These are phyloP conservation scores for Sinocyclocheilus maitianheensis DNA, from an alignment of 2,113 vertebrate genomes.

Conservation along the genomic window DNA sequence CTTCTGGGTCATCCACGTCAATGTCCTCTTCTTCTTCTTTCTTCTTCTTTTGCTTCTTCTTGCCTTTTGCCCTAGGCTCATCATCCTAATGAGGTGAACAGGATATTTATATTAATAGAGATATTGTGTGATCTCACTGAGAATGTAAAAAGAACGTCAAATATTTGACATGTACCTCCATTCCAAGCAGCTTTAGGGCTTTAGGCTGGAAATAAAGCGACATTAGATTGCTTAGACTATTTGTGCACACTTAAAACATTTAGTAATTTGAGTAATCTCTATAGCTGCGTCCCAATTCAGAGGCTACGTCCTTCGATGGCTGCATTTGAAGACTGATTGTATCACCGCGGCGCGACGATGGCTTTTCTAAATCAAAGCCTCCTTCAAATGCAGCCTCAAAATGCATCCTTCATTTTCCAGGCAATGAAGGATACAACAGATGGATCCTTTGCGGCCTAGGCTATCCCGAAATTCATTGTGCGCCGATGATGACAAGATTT, in stretches of 20 bases:
- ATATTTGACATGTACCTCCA: slow-evolving; percentile 83
- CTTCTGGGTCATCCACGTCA: slow-evolving; percentile 90
- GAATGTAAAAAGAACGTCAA: background rate
- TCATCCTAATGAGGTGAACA: slow-evolving; percentile 82
- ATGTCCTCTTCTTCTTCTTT: slow-evolving; percentile 94
- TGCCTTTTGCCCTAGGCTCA: slow-evolving; percentile 88
- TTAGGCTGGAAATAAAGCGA: slow-evolving; percentile 83
- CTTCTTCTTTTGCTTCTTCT: slow-evolving; percentile 90
- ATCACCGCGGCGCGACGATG: no score
- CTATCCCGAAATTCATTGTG: no score
- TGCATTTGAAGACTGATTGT: no score
- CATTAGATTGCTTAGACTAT: slow-evolving; percentile 41
- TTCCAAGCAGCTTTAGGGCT: slow-evolving; percentile 95
- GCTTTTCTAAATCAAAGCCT: no score
- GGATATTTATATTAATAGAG: background rate
- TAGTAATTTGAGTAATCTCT: background rate
- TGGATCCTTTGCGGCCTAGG: no score
- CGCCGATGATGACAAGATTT: no score
- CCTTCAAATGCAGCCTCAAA: no score
- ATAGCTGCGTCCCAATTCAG: no score
- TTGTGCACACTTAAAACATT: background rate
- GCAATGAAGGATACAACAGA: no score
- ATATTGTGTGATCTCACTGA: background rate
- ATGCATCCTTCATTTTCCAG: no score
- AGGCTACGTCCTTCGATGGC: no score